Evolutionary conservation across 2,797 vertebrate species (phyloP).

Genomic region (Falco naumanni): DNA sequence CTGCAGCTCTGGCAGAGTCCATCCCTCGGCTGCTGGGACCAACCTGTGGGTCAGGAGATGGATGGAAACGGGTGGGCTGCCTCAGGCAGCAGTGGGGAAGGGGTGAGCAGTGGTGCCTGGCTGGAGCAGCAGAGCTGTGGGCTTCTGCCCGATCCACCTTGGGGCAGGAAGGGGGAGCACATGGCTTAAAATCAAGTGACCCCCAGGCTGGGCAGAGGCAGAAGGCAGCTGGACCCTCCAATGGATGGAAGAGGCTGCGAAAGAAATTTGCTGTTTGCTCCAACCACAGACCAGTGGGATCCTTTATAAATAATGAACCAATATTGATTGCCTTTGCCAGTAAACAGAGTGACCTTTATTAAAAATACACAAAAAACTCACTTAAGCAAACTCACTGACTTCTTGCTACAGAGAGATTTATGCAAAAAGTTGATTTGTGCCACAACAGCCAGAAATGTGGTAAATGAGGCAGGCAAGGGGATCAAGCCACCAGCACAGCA

Average conservation of each 20-base stretch:
- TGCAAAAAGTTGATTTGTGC: slow-evolving; percentile 15
- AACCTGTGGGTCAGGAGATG: rapidly evolving
- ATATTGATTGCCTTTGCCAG: slow-evolving; percentile 62
- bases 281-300: slow-evolving; percentile 1
- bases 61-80: background rate
- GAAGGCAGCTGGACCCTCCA: background rate
- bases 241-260: background rate
- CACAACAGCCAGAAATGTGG: background rate
- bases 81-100: rapidly evolving
- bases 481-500: rapidly evolving
- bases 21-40: background rate
- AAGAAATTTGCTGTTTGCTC: background rate
- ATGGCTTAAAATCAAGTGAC: rapidly evolving
- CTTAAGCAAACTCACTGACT: slow-evolving; percentile 35
- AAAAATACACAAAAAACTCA: slow-evolving; percentile 65
- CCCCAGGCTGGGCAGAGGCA: background rate
- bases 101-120: rapidly evolving
- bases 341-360: slow-evolving; percentile 69
- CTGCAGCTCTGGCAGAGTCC: background rate
- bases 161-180: rapidly evolving
- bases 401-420: slow-evolving; percentile 5
- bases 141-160: background rate
- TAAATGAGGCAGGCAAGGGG: background rate
- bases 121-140: background rate
- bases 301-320: slow-evolving; percentile 66